Percentiles rank a stretch among this genome's conserved stretches.
phyloP scores from a whole-genome alignment of 1,140 invertebrate genomes.

The Polypedilum pembai region DNA sequence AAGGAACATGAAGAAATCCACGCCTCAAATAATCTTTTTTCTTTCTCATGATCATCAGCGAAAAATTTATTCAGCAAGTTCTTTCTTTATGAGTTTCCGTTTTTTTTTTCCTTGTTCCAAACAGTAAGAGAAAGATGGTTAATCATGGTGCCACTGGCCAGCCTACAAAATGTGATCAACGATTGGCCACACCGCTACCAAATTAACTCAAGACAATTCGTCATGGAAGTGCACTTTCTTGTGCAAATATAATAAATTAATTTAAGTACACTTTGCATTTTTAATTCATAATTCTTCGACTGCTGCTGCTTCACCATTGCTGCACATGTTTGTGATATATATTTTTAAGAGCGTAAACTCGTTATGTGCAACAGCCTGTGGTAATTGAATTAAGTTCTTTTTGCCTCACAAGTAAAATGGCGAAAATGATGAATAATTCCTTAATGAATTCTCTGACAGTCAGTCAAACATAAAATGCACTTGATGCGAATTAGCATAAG shows the following conservation, averaged over 20 bases:
- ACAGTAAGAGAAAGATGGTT: neutral
- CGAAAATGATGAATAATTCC: neutral
- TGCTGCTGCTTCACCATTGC: neutral
- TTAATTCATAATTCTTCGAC: too few species aligned
- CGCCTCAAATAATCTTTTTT: constrained; percentile 10
- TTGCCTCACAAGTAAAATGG: neutral
- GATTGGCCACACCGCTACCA: neutral
- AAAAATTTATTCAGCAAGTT: constrained; percentile 10
- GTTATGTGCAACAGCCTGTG: constrained; percentile 4
- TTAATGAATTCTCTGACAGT: neutral
- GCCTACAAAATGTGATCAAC: neutral
- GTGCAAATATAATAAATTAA: constrained; percentile 1
- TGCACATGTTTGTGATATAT: constrained; percentile 6
- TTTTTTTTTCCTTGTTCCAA: neutral
- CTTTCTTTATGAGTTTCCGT: constrained; percentile 11
- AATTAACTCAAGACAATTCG: neutral
- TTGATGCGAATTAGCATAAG: neutral
- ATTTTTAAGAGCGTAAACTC: constrained; percentile 5
- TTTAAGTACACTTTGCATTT: neutral
- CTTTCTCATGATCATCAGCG: neutral
- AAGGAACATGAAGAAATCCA: neutral
- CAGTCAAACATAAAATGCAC: neutral
- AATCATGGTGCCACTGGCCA: neutral
- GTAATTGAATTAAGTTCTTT: constrained; percentile 3
- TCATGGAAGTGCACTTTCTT: constrained; percentile 17